A percentile compares a stretch with the other conserved stretches of the same genome.
These are phyloP conservation scores for Onchidella celtica DNA, from an alignment of 2,888 invertebrate genomes.

Conservation along the genomic window DNA sequence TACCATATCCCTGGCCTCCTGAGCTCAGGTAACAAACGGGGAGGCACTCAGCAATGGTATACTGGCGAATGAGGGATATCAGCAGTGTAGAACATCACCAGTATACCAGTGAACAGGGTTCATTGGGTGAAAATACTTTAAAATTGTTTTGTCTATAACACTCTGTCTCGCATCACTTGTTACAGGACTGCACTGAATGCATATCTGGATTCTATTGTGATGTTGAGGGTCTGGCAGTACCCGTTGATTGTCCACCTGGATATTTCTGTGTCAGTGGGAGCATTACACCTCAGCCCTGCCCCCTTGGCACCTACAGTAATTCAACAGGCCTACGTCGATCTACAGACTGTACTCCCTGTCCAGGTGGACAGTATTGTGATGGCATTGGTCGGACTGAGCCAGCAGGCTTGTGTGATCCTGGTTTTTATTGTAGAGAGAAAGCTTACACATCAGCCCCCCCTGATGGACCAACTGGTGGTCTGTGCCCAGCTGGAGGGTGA, in stretches of 20 bases:
- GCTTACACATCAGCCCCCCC: conserved; percentile 79
- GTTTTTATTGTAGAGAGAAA: conserved; percentile 76
- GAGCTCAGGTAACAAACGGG: too few relatives aligned
- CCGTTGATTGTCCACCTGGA: conserved; percentile 76
- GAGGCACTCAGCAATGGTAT: too few relatives aligned
- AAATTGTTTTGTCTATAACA: too few relatives aligned
- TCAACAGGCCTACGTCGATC: conserved; percentile 70
- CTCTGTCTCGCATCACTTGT: too few relatives aligned
- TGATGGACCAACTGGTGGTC: conserved; percentile 76
- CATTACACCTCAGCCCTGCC: conserved; percentile 74
- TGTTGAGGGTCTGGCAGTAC: conserved; percentile 70
- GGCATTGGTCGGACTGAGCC: conserved; percentile 76
- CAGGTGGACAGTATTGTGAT: conserved; percentile 78
- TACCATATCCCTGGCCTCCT: too few relatives aligned
- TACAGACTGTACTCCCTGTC: conserved; percentile 78
- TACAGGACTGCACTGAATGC: conserved; percentile 73
- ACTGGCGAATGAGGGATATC: too few relatives aligned
- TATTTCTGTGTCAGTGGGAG: conserved; percentile 77
- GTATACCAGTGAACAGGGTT: too few relatives aligned
- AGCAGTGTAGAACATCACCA: too few relatives aligned
- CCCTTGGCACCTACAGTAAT: conserved; percentile 78
- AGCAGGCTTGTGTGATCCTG: conserved; percentile 75
- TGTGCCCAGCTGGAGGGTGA: conserved; percentile 76
- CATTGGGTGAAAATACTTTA: too few relatives aligned
- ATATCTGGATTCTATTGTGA: conserved; percentile 78